Base-by-base conservation (phyloP, 2,797 vertebrate genomes). In the Dipus sagitta region DNA sequence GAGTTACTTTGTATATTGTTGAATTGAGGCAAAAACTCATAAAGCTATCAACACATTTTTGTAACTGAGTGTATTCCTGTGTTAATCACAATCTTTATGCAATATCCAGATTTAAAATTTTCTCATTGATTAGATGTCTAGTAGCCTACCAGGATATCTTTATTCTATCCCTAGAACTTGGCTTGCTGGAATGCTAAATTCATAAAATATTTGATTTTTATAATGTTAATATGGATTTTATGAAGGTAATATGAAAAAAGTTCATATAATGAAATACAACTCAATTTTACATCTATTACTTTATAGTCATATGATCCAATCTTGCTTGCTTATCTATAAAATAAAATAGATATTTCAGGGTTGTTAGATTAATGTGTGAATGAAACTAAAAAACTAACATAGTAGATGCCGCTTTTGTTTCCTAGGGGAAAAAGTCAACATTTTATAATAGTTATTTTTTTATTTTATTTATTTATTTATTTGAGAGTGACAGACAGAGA, bases 321-420 rank as follows among this genome's bases (percentile, higher is more conserved):
- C 80, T 86, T 90, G 78, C 80, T 86, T 90, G 78, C 65, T 87
- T 67, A 62, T 24, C 54, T 86, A 4, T 79, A 76, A 76, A 86
- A 84, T 47, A 10, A 2, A 85, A 82, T 74, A 64, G 30, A 62
- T 8, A 62, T 80, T 88, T 34, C 54, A 68, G 2, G 12, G 8
- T 38, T 92, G 8, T 77, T 32, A 65, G 7, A 77, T 78, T 80
- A 75, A 77, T 77, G 4, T 88, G 28, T 65, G 68, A 82, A 65
- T 54, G 1, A 30, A 77, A 86, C 13, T 70, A 23, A 52, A 86
- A 2, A 1, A 75, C 24, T 47, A 6, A 5, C 32, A 34, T 72
- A 3, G 3, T 47, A 1, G 4, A 70, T 28, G 24, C 0, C 3
- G 6, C 2, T 2, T n/a, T 47, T 1, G 84, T 84, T 85, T 72